Evolutionary conservation across 2,797 vertebrate species (phyloP).

Genomic region (Muscicapa comitata): DNA sequence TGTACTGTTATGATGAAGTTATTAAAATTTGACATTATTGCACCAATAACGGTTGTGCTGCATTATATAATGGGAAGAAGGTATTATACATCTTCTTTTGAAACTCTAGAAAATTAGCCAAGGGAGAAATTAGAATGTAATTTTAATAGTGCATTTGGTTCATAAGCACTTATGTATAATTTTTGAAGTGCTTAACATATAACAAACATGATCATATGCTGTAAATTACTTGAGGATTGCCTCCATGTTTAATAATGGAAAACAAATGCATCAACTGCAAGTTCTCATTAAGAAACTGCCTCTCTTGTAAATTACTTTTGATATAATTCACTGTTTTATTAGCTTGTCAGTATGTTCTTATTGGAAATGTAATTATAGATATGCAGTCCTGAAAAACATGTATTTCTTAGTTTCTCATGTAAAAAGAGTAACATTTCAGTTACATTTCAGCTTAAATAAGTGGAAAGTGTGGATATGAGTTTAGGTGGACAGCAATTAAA

Average conservation of each 20-base stretch:
- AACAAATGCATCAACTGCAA: background rate
- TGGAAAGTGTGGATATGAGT: background rate
- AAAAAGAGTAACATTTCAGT: background rate
- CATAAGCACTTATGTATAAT: background rate
- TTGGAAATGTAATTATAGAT: background rate
- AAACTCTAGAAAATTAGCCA: background rate
- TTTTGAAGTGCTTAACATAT: background rate
- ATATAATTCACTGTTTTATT: background rate
- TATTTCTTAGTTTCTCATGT: background rate
- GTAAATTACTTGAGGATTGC: background rate
- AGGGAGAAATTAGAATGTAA: slow-evolving; percentile 4
- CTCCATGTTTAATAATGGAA: background rate
- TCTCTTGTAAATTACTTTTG: background rate
- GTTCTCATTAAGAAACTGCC: background rate
- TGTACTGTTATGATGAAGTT: background rate
- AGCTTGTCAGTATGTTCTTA: background rate
- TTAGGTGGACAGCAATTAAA: slow-evolving; percentile 10
- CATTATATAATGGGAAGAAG: background rate
- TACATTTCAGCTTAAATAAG: background rate
- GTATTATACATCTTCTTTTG: background rate
- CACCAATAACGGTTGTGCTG: background rate
- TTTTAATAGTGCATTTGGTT: slow-evolving; percentile 26
- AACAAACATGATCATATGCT: background rate
- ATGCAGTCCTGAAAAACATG: background rate
- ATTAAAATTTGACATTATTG: slow-evolving; percentile 4